Base-by-base conservation (phyloP, 2,113 vertebrate species). In the Myxocyprinus asiaticus region DNA sequence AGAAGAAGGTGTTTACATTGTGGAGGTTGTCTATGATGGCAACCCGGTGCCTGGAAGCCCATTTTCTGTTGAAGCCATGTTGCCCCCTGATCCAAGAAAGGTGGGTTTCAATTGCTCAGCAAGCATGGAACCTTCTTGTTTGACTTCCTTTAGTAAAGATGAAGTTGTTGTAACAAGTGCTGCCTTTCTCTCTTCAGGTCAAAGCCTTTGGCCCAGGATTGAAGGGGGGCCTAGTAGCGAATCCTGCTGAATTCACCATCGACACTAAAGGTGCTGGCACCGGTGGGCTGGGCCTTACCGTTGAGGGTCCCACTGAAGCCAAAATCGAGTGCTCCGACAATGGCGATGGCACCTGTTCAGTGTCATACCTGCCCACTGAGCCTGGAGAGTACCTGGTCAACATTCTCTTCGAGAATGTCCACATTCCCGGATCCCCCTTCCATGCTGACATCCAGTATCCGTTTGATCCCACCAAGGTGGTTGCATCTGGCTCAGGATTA, bases 311-410 rank as follows among this genome's bases (percentile, higher is more conserved):
- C 0, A 98, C 97, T 0, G 98, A 99, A 87, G 98, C 98, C 78
- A 99, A 99, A 90, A 97, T 99, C 0, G 98, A 99, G 81, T 99
- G 98, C 63, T 98, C 96, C 0, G 97, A 99, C 86, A 99, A 99
- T 0, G 97, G 98, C 0, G 97, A 99, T 7, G 96, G 97, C n/a
- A 99, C 98, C 22, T 99, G 98, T 88, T 98, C 97, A 0, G 98
- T 99, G 47, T 98, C 97, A 12, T 99, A 99, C 85, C 91, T 99
- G 48, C 97, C 98, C 58, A 98, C 96, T 0, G 97, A 97, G 66
- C 94, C 95, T 0, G 98, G 98, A 53, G 96, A 99, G 50, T 99
- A 99, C 84, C 94, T 98, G 1, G 96, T 99, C 47, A 99, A 99
- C 92, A 98, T 99, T 74, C 94, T 98, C 58, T 99, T 99, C 0